Evolutionary conservation across 2,888 invertebrate species (phyloP), one percentile per base, ranked within the genome.

Genomic region (Pseudococcus jackbeardsleyi): DNA sequence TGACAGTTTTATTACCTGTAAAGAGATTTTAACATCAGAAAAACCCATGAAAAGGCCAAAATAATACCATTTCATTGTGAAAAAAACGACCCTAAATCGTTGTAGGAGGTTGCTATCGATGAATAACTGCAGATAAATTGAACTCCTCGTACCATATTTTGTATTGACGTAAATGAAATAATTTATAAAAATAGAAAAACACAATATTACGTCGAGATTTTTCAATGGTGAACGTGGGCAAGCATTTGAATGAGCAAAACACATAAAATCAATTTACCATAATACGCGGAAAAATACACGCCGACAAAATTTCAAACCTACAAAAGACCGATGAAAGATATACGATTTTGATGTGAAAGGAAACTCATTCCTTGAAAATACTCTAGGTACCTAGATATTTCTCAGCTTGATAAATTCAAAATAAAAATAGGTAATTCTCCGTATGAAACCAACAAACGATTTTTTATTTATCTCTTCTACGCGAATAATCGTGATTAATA

Each of bases 401-500:
- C 68, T 22, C 11, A 26, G 12, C 11, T 4, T 15, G 68, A 26
- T 26, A 15, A 26, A 68, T 68, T 68, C 68, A 68, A 68, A 68
- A 68, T 26, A 59, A 72, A 72, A 39, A 72, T 33, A 72, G 33
- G 64, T 64, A 72, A 72, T 72, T 72, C 72, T 33, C 17, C 33
- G 72, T 72, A 72, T 39, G 33, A 72, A 72, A 39, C 3, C 72
- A 8, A 0, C 11, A 17, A 72, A 72, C 72, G 72, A 72, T 72
- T 72, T 72, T 72, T 72, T 72, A 72, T 72, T 72, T 72, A 72
- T 72, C 72, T 72, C 72, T 72, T 72, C 72, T 72, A 8, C 33
- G 72, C 33, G 72, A 72, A 72, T 72, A 33, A 72, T 72, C 72
- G 17, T 72, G 72, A 72, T 72, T 72, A 72, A 72, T 72, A 64